These are phyloP conservation scores for Ceraclea dissimilis DNA, from an alignment of 2,888 invertebrate species.

Conservation along the genomic window DNA sequence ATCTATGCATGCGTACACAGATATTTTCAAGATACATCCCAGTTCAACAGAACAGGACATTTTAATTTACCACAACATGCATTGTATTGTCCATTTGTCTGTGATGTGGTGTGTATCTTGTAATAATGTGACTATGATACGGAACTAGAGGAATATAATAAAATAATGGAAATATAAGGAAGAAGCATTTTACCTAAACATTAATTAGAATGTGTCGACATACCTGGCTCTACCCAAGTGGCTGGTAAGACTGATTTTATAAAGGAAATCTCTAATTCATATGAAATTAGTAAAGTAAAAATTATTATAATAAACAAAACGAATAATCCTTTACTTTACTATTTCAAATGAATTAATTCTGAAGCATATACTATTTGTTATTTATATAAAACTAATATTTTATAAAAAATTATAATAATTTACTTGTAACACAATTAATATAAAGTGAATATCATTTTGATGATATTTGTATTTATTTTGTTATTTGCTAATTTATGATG, in stretches of 20 bases:
- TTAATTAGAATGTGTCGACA: constrained; percentile 14
- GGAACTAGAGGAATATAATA: no score
- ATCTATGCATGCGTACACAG: no score
- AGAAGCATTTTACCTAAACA: constrained; percentile 15
- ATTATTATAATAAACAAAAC: neutral
- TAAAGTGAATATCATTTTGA: no score
- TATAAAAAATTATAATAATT: neutral
- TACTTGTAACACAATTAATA: no score
- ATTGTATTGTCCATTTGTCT: no score
- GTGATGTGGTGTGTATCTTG: no score
- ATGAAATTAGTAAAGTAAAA: neutral
- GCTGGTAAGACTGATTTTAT: constrained; percentile 25
- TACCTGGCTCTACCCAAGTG: constrained; percentile 19
- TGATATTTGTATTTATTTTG: neutral
- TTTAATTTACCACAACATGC: no score
- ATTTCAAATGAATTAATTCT: neutral
- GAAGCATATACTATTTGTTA: neutral
- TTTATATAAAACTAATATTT: neutral
- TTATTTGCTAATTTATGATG: neutral
- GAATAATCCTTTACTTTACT: constrained; percentile 4
- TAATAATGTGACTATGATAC: no score
- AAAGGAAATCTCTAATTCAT: neutral
- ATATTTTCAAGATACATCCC: no score
- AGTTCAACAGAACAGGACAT: no score
- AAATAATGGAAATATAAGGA: neutral